Evolutionary conservation across 1,140 invertebrate genomes (phyloP), one percentile per base, ranked within the genome.

Genomic region (Drosophila pandora): DNA sequence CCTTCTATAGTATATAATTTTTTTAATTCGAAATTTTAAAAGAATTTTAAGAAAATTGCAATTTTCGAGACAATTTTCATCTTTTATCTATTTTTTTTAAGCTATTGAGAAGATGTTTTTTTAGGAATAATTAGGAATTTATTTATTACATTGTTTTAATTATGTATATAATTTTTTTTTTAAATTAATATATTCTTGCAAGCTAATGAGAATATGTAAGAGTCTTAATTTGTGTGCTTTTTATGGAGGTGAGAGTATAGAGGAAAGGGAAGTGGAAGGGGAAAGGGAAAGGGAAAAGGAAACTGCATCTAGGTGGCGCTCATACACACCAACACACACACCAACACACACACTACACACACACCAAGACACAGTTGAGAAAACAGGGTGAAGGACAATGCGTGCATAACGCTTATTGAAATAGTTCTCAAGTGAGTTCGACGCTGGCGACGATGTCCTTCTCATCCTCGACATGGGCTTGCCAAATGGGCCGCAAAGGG

Each of bases 381-480:
- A 87, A 88, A 87, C 70, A 87, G 83, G 83, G 83, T 88, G 83
- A 87, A 87, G 83, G 83, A 87, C 79, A 88, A 79, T 75, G 75
- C 83, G 82, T 81, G 82, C 83, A 76, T 79, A 82, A 83, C 83
- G 83, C 76, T 87, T 88, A 87, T 87, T 87, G 83, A 87, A 87
- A 87, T 87, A 87, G 83, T 87, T 87, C 75, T 88, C 65, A 87
- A 87, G 83, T 88, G 83, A 87, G 78, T 85, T 75, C 82, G 65
- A 70, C 75, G 65, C 65, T 69, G 65, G 63, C 65, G 71, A 68
- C 74, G 82, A 50, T 58, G 50, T 74, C 55, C 67, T 57, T 53
- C 43, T 69, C 63, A 58, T 60, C 52, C 30, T 53, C 67, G 62
- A 60, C 48, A 47, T 65, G 54, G 56, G 55, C 52, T 55, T 74